A percentile compares a stretch with the other conserved stretches of the same genome.
phyloP scores from a whole-genome alignment of 2,888 invertebrate species.

The Sipha maydis region DNA sequence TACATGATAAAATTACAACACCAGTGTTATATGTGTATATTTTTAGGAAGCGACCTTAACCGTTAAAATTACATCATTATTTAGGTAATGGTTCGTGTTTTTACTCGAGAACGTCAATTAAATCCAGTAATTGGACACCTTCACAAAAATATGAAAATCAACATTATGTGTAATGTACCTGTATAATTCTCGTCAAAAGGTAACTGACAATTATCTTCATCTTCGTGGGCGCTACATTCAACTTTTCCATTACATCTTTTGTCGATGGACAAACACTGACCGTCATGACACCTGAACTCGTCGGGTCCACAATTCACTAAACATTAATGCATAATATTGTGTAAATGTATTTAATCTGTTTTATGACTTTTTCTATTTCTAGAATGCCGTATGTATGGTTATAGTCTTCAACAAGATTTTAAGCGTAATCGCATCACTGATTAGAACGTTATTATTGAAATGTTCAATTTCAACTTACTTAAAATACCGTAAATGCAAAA shows the following conservation, averaged over 20 bases:
- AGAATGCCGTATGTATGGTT: too few species aligned
- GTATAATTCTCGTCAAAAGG: neutral
- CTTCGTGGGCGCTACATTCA: conserved; percentile 65
- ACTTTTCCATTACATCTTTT: conserved; percentile 70
- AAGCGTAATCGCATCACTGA: too few species aligned
- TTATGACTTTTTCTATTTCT: too few species aligned
- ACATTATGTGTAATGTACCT: neutral
- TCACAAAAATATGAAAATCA: neutral
- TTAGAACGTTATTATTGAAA: too few species aligned
- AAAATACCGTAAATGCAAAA: too few species aligned
- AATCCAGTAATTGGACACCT: neutral
- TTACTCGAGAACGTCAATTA: neutral
- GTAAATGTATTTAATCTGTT: too few species aligned
- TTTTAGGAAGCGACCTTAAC: conserved; percentile 47
- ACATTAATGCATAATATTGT: neutral
- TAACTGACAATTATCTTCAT: conserved; percentile 33
- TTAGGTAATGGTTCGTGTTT: neutral
- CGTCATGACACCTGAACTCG: conserved; percentile 74
- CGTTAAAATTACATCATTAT: conserved; percentile 17
- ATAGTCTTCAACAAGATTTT: too few species aligned
- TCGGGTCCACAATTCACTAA: conserved; percentile 68
- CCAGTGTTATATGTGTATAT: conserved; percentile 8
- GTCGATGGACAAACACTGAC: conserved; percentile 72
- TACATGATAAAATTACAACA: neutral
- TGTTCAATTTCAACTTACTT: too few species aligned